Base-by-base conservation (phyloP, 2,113 vertebrate genomes). In the Limanda limanda region DNA sequence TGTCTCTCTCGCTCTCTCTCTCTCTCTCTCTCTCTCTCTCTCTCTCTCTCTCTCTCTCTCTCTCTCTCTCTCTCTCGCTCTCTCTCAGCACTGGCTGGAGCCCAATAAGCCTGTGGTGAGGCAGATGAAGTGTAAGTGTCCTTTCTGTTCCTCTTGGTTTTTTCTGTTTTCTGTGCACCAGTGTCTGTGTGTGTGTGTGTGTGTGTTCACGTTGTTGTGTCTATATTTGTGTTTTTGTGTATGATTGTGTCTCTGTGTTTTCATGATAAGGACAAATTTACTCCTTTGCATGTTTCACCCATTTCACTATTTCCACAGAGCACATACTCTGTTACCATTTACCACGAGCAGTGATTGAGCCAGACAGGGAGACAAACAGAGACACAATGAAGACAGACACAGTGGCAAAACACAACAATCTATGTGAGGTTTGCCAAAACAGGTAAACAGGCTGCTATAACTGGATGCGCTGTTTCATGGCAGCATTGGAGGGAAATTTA, bases 41-140 rank as follows among this genome's bases (percentile, higher is more conserved):
- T 52, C 15, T 51, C 48, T 51, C 17, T 51, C 48, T 51, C 3
- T 51, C 48, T 18, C 48, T 51, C 48, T 51, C 48, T 51, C 58
- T 37, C 70, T 47, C 45, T 76, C 40, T 62, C 45, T 76, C 11
- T 75, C n/a, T 48, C 20, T 64, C 23, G 73, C 42, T 84, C 24
- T 76, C 51, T 89, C 92, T 92, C 89, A 99, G 98, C 98, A 99
- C 88, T 99, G 98, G 98, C 95, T 99, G 86, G 96, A 99, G 88
- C 97, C 97, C 81, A 98, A 96, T 90, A 99, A 99, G 88, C 93
- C 96, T 3, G 94, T 99, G 88, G 95, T 90, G 93, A 96, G 96
- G 90, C 98, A 99, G 94, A 98, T 99, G 97, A 99, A 99, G 95
- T 96, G 98, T 99, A 96, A 98, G 97, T 97, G 75, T 92, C 15